phyloP scores from a whole-genome alignment of 2,113 vertebrate species.

The zebrafish (Danio rerio) region GRCz12tu NC_133188.1:5221001-5221500 shows the following conservation, averaged over 20 bases:
- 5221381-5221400: slow-evolving; percentile 18
- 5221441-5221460: slow-evolving; percentile 29
- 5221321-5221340: slow-evolving; percentile 30
- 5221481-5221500: slow-evolving; percentile 24
- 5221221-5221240: slow-evolving; percentile 35
- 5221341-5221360: slow-evolving; percentile 55
- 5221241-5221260: slow-evolving; percentile 19
- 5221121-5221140: slow-evolving; percentile 47
- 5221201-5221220: slow-evolving; percentile 56
- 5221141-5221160: slow-evolving; percentile 54
- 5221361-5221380: slow-evolving; percentile 39
- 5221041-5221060: slow-evolving; percentile 44
- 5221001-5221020: slow-evolving; percentile 51
- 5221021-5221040: slow-evolving; percentile 54
- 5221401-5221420: slow-evolving; percentile 46
- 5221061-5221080: slow-evolving; percentile 52
- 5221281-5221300: slow-evolving; percentile 26
- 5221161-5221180: slow-evolving; percentile 50
- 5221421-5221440: slow-evolving; percentile 48
- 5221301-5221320: slow-evolving; percentile 29
- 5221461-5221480: slow-evolving; percentile 43
- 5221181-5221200: slow-evolving; percentile 58
- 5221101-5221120: slow-evolving; percentile 60
- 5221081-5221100: slow-evolving; percentile 40
- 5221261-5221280: background rate